phyloP scores from a whole-genome alignment of 1,140 invertebrate genomes.

The Neodiprion fabricii region DNA sequence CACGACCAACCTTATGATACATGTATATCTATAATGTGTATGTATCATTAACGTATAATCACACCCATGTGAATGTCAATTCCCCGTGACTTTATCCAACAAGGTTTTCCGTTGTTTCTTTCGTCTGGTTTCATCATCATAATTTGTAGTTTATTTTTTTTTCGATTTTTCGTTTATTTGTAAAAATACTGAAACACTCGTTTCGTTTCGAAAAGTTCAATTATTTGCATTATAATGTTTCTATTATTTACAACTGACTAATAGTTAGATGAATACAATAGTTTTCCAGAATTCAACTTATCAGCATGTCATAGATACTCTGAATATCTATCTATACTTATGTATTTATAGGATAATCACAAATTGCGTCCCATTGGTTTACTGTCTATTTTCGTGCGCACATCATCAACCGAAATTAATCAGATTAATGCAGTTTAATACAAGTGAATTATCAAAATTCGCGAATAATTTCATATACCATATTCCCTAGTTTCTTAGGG shows the following conservation, averaged over 20 bases:
- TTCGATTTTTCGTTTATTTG: not conserved
- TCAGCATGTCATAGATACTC: not conserved
- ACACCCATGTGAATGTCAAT: not conserved
- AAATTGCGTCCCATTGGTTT: conserved; percentile 1
- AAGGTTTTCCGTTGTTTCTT: not conserved
- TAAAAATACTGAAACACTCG: not conserved
- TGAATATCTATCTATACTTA: not conserved
- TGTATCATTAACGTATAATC: not conserved
- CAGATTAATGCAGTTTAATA: not conserved
- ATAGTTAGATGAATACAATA: not conserved
- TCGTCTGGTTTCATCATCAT: not conserved
- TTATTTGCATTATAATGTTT: not conserved
- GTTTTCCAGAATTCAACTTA: not conserved
- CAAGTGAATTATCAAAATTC: not conserved
- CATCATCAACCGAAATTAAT: too few species aligned
- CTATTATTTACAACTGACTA: conserved; percentile 1
- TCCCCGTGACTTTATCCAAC: not conserved
- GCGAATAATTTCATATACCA: not conserved
- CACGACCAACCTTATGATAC: too few species aligned
- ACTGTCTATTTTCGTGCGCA: too few species aligned
- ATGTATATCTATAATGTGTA: not conserved
- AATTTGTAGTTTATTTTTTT: not conserved
- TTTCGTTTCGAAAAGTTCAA: not conserved
- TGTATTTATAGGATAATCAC: conserved; percentile 2
- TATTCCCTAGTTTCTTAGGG: not conserved